phyloP scores from a whole-genome alignment of 2,888 invertebrate genomes.

The Tetheella fluctuosa region DNA sequence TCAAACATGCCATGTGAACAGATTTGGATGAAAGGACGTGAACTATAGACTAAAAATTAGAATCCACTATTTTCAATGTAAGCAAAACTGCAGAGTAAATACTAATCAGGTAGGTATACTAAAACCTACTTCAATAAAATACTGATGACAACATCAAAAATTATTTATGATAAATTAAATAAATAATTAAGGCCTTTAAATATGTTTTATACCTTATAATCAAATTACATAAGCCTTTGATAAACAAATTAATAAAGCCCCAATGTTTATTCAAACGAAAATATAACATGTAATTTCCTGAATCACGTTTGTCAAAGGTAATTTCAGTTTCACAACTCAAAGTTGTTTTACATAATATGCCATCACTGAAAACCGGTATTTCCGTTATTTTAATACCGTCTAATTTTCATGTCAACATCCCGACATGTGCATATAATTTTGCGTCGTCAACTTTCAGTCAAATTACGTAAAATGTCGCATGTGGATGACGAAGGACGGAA shows the following conservation, averaged over 20 bases:
- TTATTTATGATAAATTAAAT: too few species aligned
- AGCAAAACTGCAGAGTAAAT: too few species aligned
- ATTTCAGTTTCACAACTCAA: neutral
- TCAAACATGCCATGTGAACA: too few species aligned
- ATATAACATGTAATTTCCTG: neutral
- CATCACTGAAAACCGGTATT: conserved; percentile 9
- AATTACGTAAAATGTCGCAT: conserved; percentile 13
- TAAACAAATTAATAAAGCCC: neutral
- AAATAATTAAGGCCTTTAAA: too few species aligned
- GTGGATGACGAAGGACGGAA: conserved; percentile 14
- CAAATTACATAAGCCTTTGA: too few species aligned
- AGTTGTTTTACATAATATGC: conserved; percentile 6
- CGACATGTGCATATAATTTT: conserved; percentile 15
- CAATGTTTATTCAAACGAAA: neutral
- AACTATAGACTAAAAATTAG: too few species aligned
- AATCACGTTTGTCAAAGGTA: neutral
- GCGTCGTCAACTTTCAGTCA: conserved; percentile 2
- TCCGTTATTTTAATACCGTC: conserved; percentile 12
- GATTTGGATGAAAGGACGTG: too few species aligned
- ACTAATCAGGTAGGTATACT: too few species aligned
- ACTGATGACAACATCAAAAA: too few species aligned
- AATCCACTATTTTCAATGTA: too few species aligned
- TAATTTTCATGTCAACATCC: conserved; percentile 10
- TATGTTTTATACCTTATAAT: too few species aligned
- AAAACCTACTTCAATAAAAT: too few species aligned